A percentile compares a stretch with the other conserved stretches of the same genome.
These are phyloP conservation scores for Parauchenoglanis ngamensis DNA, from an alignment of 2,797 vertebrate species.

Conservation along the genomic window DNA sequence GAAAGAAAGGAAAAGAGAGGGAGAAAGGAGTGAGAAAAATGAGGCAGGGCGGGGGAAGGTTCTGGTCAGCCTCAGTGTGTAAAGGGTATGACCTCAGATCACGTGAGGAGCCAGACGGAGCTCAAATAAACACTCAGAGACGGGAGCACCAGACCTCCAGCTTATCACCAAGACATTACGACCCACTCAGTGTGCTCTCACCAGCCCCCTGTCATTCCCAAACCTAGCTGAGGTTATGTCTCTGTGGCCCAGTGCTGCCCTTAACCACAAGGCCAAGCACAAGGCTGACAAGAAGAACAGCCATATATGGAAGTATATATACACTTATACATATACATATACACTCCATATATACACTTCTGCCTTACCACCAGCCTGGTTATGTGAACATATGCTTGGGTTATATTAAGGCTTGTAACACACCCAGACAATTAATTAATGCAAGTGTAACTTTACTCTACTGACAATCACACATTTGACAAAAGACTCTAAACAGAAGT, in stretches of 20 bases:
- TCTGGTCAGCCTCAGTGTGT: constrained; percentile 49
- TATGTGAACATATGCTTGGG: background rate
- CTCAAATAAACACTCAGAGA: constrained; percentile 52
- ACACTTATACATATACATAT: no score
- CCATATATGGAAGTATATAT: constrained; percentile 53
- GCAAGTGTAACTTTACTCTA: constrained; percentile 1
- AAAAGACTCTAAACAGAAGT: constrained; percentile 23
- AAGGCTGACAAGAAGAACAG: constrained; percentile 21
- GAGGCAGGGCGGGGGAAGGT: background rate
- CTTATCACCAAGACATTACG: constrained; percentile 53
- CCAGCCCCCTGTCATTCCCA: constrained; percentile 22
- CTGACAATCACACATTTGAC: constrained; percentile 11
- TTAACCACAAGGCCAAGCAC: constrained; percentile 36
- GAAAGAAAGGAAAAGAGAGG: background rate
- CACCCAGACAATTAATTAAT: background rate
- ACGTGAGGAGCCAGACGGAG: constrained; percentile 46
- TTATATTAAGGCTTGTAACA: background rate
- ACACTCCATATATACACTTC: no score
- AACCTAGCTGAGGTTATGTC: constrained; percentile 47
- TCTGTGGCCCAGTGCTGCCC: constrained; percentile 24
- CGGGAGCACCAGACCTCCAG: constrained; percentile 38
- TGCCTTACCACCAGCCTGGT: background rate
- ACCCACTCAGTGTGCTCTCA: constrained; percentile 25
- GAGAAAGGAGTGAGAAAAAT: background rate
- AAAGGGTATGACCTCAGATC: constrained; percentile 49